Evolutionary conservation across 64 coral and sea anemone species (phyloP), one percentile per base, ranked within the genome.

Genomic region (Acropora tenuis): DNA sequence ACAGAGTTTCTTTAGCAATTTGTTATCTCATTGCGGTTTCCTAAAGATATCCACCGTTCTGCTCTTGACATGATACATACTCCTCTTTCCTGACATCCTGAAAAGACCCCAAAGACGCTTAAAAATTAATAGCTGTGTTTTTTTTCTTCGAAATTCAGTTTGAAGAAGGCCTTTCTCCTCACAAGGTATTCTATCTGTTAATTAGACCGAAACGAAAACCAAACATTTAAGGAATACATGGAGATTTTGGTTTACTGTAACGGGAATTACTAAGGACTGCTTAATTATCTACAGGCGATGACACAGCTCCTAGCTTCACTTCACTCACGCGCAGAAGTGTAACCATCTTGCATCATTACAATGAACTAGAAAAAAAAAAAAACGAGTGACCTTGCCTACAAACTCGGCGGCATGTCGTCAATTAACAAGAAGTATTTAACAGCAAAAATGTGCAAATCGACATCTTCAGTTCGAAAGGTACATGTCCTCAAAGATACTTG

Each of bases 401-500:
- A 12, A 47, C 43, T 7, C 5, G 42, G 69, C 42, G 69, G 65
- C 46, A 48, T 72, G 82, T 85, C 65, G 61, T 49, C 82, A 45
- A 72, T 85, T 85, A 71, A 71, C 72, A 65, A 72, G 44, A 71
- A 85, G 49, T 85, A 72, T 71, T 44, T 49, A 71, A 63, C 17
- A 68, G 45, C 17, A n/a, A 85, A 84, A 85, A 85, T 72, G 18
- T 85, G 63, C 46, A 85, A 67, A 85, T 85, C 17, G 18, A 40
- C 61, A 71, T 85, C 63, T 85, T 67, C 41, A 67, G 65, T 59
- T 83, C 72, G 82, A 85, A 85, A 85, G 61, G 44, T 85, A 85
- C 45, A 72, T 85, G 82, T 72, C 82, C 82, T 85, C 63, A 58
- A 55, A 55, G 72, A 72, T 71, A 85, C 19, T 82, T 82, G 43